Evolutionary conservation across 2,113 vertebrate species (phyloP), one percentile per base, ranked within the genome.

Genomic region (Anas platyrhynchos): DNA sequence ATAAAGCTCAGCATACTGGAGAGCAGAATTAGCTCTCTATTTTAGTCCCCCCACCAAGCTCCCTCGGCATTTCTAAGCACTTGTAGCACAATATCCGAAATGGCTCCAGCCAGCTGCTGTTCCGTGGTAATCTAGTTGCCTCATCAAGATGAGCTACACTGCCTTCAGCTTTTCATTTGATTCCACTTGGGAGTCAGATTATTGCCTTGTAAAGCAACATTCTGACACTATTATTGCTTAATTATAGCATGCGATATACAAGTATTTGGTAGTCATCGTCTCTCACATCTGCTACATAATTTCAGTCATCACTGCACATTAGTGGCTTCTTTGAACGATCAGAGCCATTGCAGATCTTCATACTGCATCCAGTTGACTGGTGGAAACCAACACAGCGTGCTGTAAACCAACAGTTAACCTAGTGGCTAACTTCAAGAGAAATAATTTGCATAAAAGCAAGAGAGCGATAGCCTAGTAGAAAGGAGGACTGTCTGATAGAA

Each of bases 171-270:
- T 95, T 90, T 89, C 86, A 86, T 89, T 95, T 95, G 67, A 89
- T 96, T 97, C 83, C 91, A 88, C 83, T 96, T 79, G 88, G 94
- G 91, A 97, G 58, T 46, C 80, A 85, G 71, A 92, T 96, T 89
- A 96, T 92, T 94, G 91, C 88, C 88, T 93, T 87, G 91, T 95
- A 96, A 96, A 95, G 93, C 92, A 91, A 74, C 50, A 84, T 67
- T 95, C 80, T 87, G 83, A 94, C 83, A 96, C 76, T 72, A 76
- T 92, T 94, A 96, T 76, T 83, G 74, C 91, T 94, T 96, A 91
- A 95, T 97, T 97, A 87, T 73, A 84, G 44, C 46, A 67, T 5
- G 13, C 73, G 41, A 62, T 83, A 85, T 27, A 87, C 83, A 92
- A 92, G 78, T 93, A 55, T 96, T 93, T 72, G 68, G 88, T 95